Evolutionary conservation across 2,113 vertebrate species (phyloP), one percentile per base, ranked within the genome.

Genomic region (Poicephalus meyeri): DNA sequence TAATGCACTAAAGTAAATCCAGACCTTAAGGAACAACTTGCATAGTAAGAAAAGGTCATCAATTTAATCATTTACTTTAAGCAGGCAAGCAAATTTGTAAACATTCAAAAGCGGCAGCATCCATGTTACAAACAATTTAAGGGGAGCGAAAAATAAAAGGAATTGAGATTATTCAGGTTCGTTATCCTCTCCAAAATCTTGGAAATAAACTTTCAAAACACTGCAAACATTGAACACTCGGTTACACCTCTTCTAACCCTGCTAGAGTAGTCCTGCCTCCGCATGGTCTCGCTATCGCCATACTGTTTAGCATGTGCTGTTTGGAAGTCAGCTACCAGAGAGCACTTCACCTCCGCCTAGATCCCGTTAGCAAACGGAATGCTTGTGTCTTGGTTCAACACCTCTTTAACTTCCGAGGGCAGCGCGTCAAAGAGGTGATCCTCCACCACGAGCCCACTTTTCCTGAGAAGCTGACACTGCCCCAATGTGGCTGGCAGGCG

Each of bases 341-440:
- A 70, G 58, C 70, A n/a, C 37, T 80, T 80, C 52, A 82, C 31
- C 84, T 93, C 95, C 41, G 73, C 96, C 97, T 98, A 98, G 97
- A 99, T 96, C 97, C 98, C 99, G 12, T 99, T 99, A 80, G 98
- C 97, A 98, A 99, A 99, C 63, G 98, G 97, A 94, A 98, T 98
- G 88, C 94, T 98, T 80, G 97, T 98, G 95, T 99, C 99, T 98
- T 99, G 99, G 96, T 99, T 99, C 95, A 99, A 98, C 80, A 97
- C 97, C 95, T 99, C 99, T 98, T 99, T 99, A 91, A 99, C 98
- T 96, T 99, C 99, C 2, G 98, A 95, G 80, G 99, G 99, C 88
- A 99, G 98, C 20, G 99, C 98, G 71, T 99, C 99, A 97, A 99
- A 99, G 93, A 99, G 99, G 93, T 99, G 99, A 96, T 99, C 99